These are phyloP conservation scores for Ctenicera cuprea DNA, from an alignment of 2,888 invertebrate species.

Conservation along the genomic window DNA sequence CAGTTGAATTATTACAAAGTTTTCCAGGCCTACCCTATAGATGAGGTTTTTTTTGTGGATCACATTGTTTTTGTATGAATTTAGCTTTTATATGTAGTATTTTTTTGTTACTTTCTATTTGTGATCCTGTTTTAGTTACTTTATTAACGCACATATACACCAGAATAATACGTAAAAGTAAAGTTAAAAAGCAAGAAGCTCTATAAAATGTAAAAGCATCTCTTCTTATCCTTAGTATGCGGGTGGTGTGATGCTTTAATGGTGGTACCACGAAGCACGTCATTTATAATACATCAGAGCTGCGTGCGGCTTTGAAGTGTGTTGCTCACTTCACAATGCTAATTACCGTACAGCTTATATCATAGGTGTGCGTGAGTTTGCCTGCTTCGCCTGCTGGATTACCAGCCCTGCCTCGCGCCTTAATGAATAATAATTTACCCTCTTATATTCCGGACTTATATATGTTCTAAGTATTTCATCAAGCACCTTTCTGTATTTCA, in stretches of 20 bases:
- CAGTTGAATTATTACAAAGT: too few relatives aligned
- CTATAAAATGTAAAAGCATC: conserved; percentile 56
- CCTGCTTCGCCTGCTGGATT: conserved; percentile 60
- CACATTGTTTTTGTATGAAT: neutral
- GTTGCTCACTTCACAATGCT: conserved; percentile 64
- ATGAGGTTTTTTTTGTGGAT: too few relatives aligned
- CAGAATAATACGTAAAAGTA: conserved; percentile 35
- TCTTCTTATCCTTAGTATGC: conserved; percentile 62
- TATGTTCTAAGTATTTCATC: conserved; percentile 48
- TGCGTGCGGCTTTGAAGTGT: conserved; percentile 62
- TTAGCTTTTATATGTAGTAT: neutral
- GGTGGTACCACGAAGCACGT: conserved; percentile 66
- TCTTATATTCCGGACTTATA: conserved; percentile 45
- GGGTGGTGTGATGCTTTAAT: conserved; percentile 63
- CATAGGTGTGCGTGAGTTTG: conserved; percentile 54
- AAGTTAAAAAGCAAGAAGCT: conserved; percentile 32
- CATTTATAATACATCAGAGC: conserved; percentile 66
- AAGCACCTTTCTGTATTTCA: conserved; percentile 49
- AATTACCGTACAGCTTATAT: conserved; percentile 60
- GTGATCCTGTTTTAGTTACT: neutral
- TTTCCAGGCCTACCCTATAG: too few relatives aligned
- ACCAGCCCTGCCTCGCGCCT: conserved; percentile 60
- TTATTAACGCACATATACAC: conserved; percentile 33
- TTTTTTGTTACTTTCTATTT: too few relatives aligned
- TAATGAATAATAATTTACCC: conserved; percentile 61